Percentiles rank a stretch among this genome's conserved stretches.
Conservation (phyloP, 2,888 invertebrate genomes). For the Napeogenes sylphis region DNA sequence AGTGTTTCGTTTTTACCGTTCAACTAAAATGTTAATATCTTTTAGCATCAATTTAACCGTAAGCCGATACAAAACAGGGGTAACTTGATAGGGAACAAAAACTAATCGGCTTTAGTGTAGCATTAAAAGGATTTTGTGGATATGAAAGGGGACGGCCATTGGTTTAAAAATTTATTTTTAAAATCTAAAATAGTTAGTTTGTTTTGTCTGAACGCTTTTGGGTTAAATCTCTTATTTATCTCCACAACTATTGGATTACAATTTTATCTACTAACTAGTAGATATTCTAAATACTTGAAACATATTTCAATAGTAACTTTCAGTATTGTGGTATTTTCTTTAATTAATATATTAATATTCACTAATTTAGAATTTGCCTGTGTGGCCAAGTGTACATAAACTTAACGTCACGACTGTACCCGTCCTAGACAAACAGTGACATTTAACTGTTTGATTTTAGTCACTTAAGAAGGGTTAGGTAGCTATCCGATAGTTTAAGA, state of each 20-base stretch:
- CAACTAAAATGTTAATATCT: conserved; percentile 6
- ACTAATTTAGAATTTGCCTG: neutral
- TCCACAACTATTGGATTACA: too few species aligned
- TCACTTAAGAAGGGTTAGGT: conserved; percentile 3
- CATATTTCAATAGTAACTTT: too few species aligned
- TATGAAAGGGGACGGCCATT: conserved; percentile 17
- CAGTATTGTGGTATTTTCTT: too few species aligned
- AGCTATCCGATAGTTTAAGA: neutral
- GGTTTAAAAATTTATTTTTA: conserved; percentile 12
- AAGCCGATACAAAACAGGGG: conserved; percentile 31
- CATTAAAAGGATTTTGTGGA: conserved; percentile 32
- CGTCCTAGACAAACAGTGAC: conserved; percentile 5
- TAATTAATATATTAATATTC: too few species aligned
- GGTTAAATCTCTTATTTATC: too few species aligned
- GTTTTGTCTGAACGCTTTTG: neutral
- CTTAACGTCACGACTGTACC: neutral
- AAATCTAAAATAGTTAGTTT: conserved; percentile 1
- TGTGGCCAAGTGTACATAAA: neutral
- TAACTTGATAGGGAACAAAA: conserved; percentile 33
- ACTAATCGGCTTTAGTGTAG: conserved; percentile 33
- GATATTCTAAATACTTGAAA: too few species aligned
- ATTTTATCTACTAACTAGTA: too few species aligned
- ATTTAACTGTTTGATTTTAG: neutral
- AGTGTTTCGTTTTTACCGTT: neutral
- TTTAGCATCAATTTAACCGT: conserved; percentile 22